A percentile compares a stretch with the other conserved stretches of the same genome.
phyloP scores from a whole-genome alignment of 2,888 invertebrate genomes.

The Andrena haemorrhoa region DNA sequence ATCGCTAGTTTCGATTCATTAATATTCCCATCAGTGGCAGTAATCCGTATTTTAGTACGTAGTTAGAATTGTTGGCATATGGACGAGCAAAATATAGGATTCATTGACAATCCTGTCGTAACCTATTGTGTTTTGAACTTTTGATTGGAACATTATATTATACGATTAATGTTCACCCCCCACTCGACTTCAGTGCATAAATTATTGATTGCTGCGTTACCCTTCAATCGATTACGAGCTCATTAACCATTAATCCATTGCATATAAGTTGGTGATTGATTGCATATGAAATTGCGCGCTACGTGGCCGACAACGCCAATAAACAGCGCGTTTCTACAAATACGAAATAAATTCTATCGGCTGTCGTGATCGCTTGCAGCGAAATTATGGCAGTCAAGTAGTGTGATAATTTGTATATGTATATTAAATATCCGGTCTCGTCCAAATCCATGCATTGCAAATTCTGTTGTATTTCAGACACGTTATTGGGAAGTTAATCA shows the following conservation, averaged over 20 bases:
- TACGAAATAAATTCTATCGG: not conserved
- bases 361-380: not conserved
- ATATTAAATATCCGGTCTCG: not conserved
- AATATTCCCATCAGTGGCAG: no score
- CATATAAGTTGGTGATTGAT: conserved; percentile 13
- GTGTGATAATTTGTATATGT: not conserved
- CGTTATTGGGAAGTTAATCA: not conserved
- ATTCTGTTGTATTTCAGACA: not conserved
- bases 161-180: not conserved
- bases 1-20: no score
- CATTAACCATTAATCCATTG: conserved; percentile 30
- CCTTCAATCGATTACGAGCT: conserved; percentile 30
- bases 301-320: conserved; percentile 1
- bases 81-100: not conserved
- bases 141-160: conserved; percentile 9
- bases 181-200: not conserved
- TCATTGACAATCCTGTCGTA: not conserved
- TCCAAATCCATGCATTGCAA: not conserved
- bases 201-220: conserved; percentile 37
- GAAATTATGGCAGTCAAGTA: not conserved
- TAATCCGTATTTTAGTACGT: no score
- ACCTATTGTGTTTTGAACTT: not conserved
- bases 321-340: conserved; percentile 1
- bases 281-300: conserved; percentile 18
- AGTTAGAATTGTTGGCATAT: not conserved